phyloP scores from a whole-genome alignment of 2,113 vertebrate genomes.

The Ivindomyrus marchei region DNA sequence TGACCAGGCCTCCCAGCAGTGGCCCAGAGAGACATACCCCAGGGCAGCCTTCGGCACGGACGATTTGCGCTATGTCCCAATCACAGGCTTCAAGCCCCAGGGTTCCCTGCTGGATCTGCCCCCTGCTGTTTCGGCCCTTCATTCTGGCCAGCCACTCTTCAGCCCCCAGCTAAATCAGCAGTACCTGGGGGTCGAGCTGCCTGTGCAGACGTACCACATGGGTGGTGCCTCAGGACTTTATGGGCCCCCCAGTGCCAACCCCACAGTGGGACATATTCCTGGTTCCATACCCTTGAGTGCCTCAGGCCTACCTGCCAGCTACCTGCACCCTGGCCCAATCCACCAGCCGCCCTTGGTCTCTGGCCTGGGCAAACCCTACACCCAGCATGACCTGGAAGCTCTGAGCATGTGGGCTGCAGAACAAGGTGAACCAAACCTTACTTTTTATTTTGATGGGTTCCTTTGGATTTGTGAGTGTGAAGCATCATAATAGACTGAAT shows the following conservation, averaged over 20 bases:
- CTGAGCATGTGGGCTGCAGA: constrained; percentile 49
- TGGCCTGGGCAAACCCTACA: constrained; percentile 52
- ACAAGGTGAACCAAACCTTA: constrained; percentile 57
- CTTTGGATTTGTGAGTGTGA: background rate
- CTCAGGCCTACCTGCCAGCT: constrained; percentile 39
- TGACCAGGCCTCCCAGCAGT: constrained; percentile 38
- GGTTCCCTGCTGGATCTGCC: constrained; percentile 38
- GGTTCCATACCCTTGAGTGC: constrained; percentile 44
- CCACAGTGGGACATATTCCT: constrained; percentile 48
- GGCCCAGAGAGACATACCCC: constrained; percentile 24
- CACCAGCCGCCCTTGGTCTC: constrained; percentile 53
- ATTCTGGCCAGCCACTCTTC: constrained; percentile 52
- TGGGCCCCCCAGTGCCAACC: constrained; percentile 42
- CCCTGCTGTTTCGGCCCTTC: constrained; percentile 50
- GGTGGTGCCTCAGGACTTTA: constrained; percentile 50
- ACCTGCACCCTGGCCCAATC: constrained; percentile 48
- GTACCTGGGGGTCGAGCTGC: constrained; percentile 52
- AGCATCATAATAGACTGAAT: background rate
- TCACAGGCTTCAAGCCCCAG: constrained; percentile 49
- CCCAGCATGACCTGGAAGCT: constrained; percentile 45
- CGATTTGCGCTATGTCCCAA: constrained; percentile 43
- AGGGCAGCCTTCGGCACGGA: constrained; percentile 39
- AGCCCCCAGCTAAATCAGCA: constrained; percentile 58
- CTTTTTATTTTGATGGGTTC: background rate
- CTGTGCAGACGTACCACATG: constrained; percentile 55